Percentiles rank a stretch among this genome's conserved stretches.
Evolutionary conservation across 2,113 vertebrate species (phyloP).

Genomic region (Thalassarche chlororhynchos): DNA sequence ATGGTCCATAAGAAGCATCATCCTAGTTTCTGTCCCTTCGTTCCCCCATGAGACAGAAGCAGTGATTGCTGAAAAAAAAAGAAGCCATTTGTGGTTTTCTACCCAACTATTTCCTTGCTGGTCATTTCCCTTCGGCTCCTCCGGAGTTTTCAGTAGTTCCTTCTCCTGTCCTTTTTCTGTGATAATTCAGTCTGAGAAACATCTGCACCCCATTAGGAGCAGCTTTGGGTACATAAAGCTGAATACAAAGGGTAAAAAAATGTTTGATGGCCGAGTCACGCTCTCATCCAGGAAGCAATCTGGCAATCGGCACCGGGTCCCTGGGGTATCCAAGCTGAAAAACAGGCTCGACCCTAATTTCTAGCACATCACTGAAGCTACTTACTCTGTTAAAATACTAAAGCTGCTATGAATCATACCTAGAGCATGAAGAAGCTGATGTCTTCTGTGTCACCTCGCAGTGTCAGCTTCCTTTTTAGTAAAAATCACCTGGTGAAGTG

Average conservation of each 20-base stretch:
- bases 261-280: not conserved
- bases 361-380: not conserved
- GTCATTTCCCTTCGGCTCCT: not conserved
- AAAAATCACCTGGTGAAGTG: not conserved
- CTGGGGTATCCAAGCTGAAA: not conserved
- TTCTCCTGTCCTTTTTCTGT: not conserved
- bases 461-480: not conserved
- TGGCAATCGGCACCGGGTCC: not conserved
- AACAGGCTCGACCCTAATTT: not conserved
- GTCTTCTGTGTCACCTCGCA: not conserved
- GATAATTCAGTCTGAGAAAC: conserved; percentile 13
- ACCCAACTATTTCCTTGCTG: not conserved
- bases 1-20: not conserved
- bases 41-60: not conserved
- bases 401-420: not conserved
- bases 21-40: not conserved
- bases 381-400: not conserved
- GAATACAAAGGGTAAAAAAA: conserved; percentile 14
- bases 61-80: not conserved
- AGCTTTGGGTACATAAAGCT: conserved; percentile 22
- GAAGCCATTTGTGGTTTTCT: not conserved
- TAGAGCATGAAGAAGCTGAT: not conserved
- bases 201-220: conserved; percentile 43
- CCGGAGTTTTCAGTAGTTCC: not conserved
- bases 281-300: conserved; percentile 35